These are phyloP conservation scores for Plectus sambesii DNA, from an alignment of 1,140 invertebrate genomes.

Conservation along the genomic window DNA sequence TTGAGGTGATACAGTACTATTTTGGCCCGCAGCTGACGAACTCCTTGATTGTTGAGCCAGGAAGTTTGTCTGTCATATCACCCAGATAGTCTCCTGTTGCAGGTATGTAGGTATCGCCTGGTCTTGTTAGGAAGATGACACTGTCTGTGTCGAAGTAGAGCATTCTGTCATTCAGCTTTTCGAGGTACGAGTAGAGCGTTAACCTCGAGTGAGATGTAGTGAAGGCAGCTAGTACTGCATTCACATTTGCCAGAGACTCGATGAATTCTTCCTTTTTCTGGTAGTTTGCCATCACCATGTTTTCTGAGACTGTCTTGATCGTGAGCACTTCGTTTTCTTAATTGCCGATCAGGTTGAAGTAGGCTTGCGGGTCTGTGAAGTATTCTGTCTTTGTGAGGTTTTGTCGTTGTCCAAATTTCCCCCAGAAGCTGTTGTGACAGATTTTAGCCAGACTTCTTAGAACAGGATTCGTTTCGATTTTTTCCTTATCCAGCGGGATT, in stretches of 20 bases:
- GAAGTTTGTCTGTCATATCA: conserved; percentile 12
- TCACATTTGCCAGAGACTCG: conserved; percentile 11
- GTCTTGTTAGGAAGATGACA: not conserved
- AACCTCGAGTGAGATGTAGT: conserved; percentile 24
- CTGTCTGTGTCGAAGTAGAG: conserved; percentile 29
- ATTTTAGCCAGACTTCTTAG: conserved; percentile 11
- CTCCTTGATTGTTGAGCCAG: too few species aligned
- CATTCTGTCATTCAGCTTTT: conserved; percentile 19
- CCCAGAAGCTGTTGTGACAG: conserved; percentile 13
- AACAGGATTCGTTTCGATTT: conserved; percentile 8
- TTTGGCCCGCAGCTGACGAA: too few species aligned
- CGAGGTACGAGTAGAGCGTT: conserved; percentile 21
- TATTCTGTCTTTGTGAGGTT: conserved; percentile 14
- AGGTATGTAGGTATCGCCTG: not conserved
- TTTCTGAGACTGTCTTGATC: conserved; percentile 22
- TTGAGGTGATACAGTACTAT: too few species aligned
- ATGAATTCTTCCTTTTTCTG: not conserved
- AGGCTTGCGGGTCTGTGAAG: conserved; percentile 15
- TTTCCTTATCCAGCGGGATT: conserved; percentile 4
- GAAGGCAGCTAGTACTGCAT: conserved; percentile 25
- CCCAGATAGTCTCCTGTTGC: conserved; percentile 6
- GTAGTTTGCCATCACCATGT: conserved; percentile 15
- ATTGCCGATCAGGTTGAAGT: conserved; percentile 22
- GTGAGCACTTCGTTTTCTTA: conserved; percentile 15
- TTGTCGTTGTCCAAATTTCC: conserved; percentile 11